Percentiles rank a stretch among this genome's conserved stretches.
These are phyloP conservation scores for Diogma glabrata DNA, from an alignment of 2,888 invertebrate genomes.

Conservation along the genomic window DNA sequence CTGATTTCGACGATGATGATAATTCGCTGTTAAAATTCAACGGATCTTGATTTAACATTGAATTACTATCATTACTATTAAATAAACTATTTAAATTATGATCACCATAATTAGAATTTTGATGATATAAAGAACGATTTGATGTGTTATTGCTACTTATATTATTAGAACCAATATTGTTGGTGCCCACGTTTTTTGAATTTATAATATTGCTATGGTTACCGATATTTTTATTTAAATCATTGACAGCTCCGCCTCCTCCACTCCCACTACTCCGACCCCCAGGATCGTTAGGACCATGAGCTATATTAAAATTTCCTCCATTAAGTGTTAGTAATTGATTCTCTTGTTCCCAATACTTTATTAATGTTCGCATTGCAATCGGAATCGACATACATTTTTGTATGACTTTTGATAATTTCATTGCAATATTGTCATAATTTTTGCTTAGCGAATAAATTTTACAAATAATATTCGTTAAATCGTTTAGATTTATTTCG, in stretches of 20 bases:
- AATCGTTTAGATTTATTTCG: conserved; percentile 75
- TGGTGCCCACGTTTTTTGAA: background rate
- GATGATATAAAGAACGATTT: background rate
- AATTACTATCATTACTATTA: background rate
- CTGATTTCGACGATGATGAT: background rate
- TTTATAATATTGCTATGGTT: conserved; percentile 4
- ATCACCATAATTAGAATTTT: conserved; percentile 6
- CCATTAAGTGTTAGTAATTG: conserved; percentile 42
- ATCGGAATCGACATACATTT: conserved; percentile 87
- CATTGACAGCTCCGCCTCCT: background rate
- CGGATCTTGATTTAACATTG: background rate
- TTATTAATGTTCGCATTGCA: conserved; percentile 76
- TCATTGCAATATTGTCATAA: conserved; percentile 35
- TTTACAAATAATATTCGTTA: conserved; percentile 65
- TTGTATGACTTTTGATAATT: conserved; percentile 57
- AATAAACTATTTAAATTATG: conserved; percentile 1
- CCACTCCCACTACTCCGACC: conserved; percentile 27
- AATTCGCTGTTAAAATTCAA: conserved; percentile 3
- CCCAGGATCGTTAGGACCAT: conserved; percentile 56
- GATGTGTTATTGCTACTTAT: background rate
- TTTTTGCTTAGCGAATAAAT: conserved; percentile 52
- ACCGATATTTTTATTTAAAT: background rate
- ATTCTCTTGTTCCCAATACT: conserved; percentile 66
- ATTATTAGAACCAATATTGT: background rate
- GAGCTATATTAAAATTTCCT: conserved; percentile 53